Evolutionary conservation across 2,888 invertebrate genomes (phyloP).

Genomic region (Chloromyia formosa): DNA sequence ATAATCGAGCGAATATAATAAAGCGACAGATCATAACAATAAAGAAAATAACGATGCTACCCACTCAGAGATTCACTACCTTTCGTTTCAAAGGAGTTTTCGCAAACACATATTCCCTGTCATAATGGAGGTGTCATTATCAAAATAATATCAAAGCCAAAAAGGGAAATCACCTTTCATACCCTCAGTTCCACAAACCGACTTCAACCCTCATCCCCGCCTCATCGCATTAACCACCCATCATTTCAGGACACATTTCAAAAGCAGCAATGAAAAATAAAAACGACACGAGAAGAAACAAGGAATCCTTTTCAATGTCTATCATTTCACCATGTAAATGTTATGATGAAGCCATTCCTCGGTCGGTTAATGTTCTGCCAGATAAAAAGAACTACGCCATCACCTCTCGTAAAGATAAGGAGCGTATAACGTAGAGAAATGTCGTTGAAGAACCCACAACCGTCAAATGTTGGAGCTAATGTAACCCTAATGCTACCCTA

Average conservation of each 20-base stretch:
- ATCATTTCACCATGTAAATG: slow-evolving; percentile 40
- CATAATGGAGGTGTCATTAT: slow-evolving; percentile 31
- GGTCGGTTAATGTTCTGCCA: slow-evolving; percentile 23
- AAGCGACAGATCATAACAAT: slow-evolving; percentile 34
- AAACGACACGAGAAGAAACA: slow-evolving; percentile 36
- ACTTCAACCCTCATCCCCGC: too few species aligned
- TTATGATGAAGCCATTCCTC: slow-evolving; percentile 33
- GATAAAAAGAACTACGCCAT: slow-evolving; percentile 36
- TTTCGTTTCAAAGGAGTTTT: not conserved
- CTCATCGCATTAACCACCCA: not conserved
- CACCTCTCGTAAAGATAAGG: slow-evolving; percentile 47
- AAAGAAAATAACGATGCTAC: slow-evolving; percentile 25
- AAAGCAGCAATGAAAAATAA: slow-evolving; percentile 37
- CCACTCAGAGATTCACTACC: not conserved
- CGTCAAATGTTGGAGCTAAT: slow-evolving; percentile 37
- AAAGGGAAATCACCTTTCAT: slow-evolving; percentile 19
- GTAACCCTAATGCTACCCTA: slow-evolving; percentile 30
- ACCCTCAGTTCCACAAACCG: not conserved
- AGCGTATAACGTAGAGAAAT: slow-evolving; percentile 45
- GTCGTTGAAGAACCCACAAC: slow-evolving; percentile 32
- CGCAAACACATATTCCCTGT: slow-evolving; percentile 15
- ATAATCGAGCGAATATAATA: slow-evolving; percentile 38
- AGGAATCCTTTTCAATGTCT: slow-evolving; percentile 43
- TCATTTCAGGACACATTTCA: slow-evolving; percentile 2
- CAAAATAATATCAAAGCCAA: slow-evolving; percentile 35